Evolutionary conservation across 2,888 invertebrate genomes (phyloP).

Genomic region (Temnothorax ravouxi): DNA sequence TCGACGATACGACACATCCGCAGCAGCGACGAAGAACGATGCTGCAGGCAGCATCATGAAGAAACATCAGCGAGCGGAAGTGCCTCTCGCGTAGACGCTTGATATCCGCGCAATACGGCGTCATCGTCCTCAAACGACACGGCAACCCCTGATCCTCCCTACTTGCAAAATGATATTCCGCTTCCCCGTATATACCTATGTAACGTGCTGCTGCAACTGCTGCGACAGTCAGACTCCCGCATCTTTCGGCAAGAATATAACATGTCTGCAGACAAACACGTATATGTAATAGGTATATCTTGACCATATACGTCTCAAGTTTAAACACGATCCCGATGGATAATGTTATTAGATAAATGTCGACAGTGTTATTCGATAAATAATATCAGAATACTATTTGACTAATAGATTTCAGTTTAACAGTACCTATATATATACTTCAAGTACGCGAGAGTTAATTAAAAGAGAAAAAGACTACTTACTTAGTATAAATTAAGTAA

Average conservation of each 20-base stretch:
- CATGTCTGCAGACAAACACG: background rate
- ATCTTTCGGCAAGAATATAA: constrained; percentile 15
- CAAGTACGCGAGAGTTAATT: background rate
- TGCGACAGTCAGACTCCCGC: constrained; percentile 20
- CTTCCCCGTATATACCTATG: constrained; percentile 5
- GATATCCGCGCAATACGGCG: constrained; percentile 47
- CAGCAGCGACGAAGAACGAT: constrained; percentile 25
- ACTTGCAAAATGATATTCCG: constrained; percentile 62
- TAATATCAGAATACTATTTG: background rate
- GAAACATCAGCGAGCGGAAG: constrained; percentile 44
- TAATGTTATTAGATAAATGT: background rate
- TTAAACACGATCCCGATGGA: background rate
- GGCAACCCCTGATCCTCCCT: constrained; percentile 45
- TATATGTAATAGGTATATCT: background rate
- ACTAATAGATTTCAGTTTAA: background rate
- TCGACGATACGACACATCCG: constrained; percentile 43
- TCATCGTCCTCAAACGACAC: constrained; percentile 13
- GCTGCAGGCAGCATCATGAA: constrained; percentile 9
- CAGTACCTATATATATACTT: no score
- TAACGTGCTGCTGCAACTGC: background rate
- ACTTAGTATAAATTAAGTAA: background rate
- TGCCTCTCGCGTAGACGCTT: constrained; percentile 61
- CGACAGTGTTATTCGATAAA: background rate
- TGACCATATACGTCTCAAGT: background rate
- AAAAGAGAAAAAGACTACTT: background rate